These are phyloP conservation scores for Micrastur ruficollis DNA, from an alignment of 2,797 vertebrate genomes.

Conservation along the genomic window DNA sequence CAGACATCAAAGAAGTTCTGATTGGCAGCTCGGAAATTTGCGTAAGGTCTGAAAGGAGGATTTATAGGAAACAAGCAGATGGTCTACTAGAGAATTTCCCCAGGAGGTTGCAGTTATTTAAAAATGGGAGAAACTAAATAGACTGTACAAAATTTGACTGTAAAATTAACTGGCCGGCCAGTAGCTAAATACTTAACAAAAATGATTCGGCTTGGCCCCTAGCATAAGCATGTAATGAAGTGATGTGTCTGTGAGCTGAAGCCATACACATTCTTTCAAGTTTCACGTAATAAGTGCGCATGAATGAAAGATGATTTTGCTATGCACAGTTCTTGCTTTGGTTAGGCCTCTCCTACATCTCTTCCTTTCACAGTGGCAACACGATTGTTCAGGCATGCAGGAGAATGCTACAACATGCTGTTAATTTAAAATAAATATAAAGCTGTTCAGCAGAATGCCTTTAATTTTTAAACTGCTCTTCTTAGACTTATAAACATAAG, in stretches of 20 bases:
- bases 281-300: background rate
- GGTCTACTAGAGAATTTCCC: slow-evolving; percentile 56
- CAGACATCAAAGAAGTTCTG: slow-evolving; percentile 32
- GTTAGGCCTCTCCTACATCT: background rate
- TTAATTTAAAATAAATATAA: background rate
- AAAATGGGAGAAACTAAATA: slow-evolving; percentile 55
- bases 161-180: slow-evolving; percentile 48
- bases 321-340: background rate
- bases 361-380: background rate
- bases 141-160: slow-evolving; percentile 45
- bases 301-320: background rate
- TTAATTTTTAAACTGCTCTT: background rate
- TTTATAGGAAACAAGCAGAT: slow-evolving; percentile 52
- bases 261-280: background rate
- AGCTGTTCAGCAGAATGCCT: background rate
- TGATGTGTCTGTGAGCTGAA: background rate
- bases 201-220: slow-evolving; percentile 1
- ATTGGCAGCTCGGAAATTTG: slow-evolving; percentile 29
- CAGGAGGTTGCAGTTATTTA: slow-evolving; percentile 49
- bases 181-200: background rate
- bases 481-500: background rate
- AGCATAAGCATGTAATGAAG: background rate
- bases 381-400: background rate
- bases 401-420: background rate
- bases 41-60: slow-evolving; percentile 36